These are phyloP conservation scores for Autographa pulchrina DNA, from an alignment of 2,888 invertebrate species.

Conservation along the genomic window DNA sequence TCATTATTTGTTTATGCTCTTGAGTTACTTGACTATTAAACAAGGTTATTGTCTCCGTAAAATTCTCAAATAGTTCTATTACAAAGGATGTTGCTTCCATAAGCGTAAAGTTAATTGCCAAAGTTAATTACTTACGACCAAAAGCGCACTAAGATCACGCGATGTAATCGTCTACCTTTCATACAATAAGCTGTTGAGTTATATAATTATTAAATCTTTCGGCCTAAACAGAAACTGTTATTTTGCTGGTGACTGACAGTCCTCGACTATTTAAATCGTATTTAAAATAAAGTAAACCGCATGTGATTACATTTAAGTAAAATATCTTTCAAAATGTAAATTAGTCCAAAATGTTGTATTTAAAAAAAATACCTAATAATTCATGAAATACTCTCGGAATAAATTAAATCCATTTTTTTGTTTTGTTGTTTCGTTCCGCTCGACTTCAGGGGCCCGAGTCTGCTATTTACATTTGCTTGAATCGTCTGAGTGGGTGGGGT, in stretches of 20 bases:
- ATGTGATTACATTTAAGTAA: no score
- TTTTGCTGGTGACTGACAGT: not conserved
- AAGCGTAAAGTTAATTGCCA: conserved; percentile 10
- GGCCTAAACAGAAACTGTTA: conserved; percentile 7
- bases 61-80: conserved; percentile 7
- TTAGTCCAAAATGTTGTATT: no score
- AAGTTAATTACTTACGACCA: conserved; percentile 12
- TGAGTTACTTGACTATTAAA: not conserved
- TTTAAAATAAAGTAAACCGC: not conserved
- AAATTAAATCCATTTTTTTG: no score
- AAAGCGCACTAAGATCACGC: conserved; percentile 12
- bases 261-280: not conserved
- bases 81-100: not conserved
- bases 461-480: no score
- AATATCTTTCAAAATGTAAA: no score
- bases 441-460: no score
- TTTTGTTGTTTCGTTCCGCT: not conserved
- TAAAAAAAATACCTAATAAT: no score
- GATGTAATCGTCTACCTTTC: not conserved
- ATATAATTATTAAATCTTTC: not conserved
- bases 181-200: not conserved
- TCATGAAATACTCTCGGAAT: no score
- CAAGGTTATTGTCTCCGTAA: not conserved
- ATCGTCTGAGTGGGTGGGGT: no score
- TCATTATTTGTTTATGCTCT: not conserved